Base-by-base conservation (phyloP, 2,113 vertebrate genomes). In the Asarcornis scutulata region DNA sequence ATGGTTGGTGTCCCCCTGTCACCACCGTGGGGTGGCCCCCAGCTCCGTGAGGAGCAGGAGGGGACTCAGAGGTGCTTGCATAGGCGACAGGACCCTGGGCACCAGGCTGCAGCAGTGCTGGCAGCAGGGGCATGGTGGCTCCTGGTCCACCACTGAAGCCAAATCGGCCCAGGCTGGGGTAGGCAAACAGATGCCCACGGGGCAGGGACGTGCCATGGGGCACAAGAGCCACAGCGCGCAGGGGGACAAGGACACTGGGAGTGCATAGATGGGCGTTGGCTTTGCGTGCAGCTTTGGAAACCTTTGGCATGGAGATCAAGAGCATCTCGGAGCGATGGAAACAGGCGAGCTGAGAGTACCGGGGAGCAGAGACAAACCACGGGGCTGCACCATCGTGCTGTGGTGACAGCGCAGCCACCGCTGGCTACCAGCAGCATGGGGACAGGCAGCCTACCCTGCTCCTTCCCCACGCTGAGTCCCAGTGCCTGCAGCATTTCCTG, bases 221-320 rank as follows among this genome's bases (percentile, higher is more conserved):
- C 8, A 27, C 12, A 20, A 53, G 6, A 15, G 80, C 77, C 69
- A 32, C 71, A 48, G 27, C 29, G 40, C 21, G 18, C 56, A 0
- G 13, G 4, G 56, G 77, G 80, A 56, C 58, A 16, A 38, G 79
- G 68, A 69, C 68, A 58, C 0, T 5, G 34, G 72, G 75, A 27
- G 72, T 89, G 89, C 92, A 89, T 75, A 95, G 82, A 71, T 2
- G 4, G 89, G 72, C 50, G 38, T 77, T 73, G 83, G 80, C 86
- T 95, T 77, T 77, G 83, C 4, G 18, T 67, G 92, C 88, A 86
- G 92, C 95, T 95, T 76, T 82, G 90, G 93, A 89, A 94, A 91
- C 90, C 95, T 96, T 91, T 90, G 88, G 85, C 72, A 88, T 73
- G 92, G 76, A 40, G 3, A 64, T 62, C 64, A 36, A 86, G 80